These are phyloP conservation scores for Calcarius ornatus DNA, from an alignment of 2,113 vertebrate species.

Conservation along the genomic window DNA sequence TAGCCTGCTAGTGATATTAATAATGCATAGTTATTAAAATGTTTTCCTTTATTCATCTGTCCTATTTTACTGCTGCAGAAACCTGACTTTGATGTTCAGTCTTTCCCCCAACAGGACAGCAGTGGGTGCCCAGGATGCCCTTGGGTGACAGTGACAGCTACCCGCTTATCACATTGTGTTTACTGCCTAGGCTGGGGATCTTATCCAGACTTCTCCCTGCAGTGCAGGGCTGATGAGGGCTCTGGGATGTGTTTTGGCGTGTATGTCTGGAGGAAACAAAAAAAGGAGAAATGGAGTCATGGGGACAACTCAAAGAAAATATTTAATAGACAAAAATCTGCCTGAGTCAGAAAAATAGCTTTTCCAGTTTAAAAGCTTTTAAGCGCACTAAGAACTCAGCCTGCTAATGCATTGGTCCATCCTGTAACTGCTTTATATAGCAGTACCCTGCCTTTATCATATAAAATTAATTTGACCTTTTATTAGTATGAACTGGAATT, in stretches of 20 bases:
- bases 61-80: constrained; percentile 4
- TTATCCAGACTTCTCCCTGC: background rate
- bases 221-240: background rate
- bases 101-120: background rate
- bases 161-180: background rate
- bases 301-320: background rate
- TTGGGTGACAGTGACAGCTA: background rate
- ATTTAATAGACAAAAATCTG: constrained; percentile 7
- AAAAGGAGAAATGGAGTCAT: background rate
- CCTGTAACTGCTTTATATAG: background rate
- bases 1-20: constrained; percentile 24
- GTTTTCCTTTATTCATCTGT: constrained; percentile 26
- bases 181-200: background rate
- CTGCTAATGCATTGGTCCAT: background rate
- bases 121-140: background rate
- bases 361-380: constrained; percentile 1
- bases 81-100: background rate
- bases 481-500: background rate
- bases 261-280: background rate
- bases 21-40: constrained; percentile 35
- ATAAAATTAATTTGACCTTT: constrained; percentile 33
- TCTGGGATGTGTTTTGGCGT: background rate
- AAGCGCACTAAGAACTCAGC: background rate
- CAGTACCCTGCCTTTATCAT: background rate
- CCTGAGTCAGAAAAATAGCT: background rate